Base-by-base conservation (phyloP, 1,140 invertebrate species). In the Trigoniulus corallinus region DNA sequence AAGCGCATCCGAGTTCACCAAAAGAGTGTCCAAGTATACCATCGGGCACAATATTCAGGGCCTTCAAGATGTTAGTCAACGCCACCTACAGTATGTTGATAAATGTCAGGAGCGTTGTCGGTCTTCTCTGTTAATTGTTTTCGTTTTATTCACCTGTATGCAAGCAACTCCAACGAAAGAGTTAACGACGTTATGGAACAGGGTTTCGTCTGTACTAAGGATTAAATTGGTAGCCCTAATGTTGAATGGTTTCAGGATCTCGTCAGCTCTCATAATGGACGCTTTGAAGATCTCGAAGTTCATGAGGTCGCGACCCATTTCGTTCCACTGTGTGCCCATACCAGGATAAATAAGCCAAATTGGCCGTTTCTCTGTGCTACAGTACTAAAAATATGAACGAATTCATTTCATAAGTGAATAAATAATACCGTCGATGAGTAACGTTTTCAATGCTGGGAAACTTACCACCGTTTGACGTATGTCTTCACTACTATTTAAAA, bases 11-110 rank as follows among this genome's bases (percentile, higher is more conserved):
- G 47, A 94, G 69, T 71, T 95, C 89, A 22, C 89, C 89, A 13
- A 91, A 89, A 0, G 92, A 97, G 64, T 98, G 93, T 1, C 94
- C 94, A 40, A 98, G 69, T 57, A 98, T 91, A 45, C 89, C 91
- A 67, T 96, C 89, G 7, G 91, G 87, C 45, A 76, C 68, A 13
- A 98, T 74, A 49, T 80, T 82, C 37, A 95, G 56, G 2, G 69
- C 69, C 34, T 68, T 76, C n/a, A 98, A 67, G 21, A 91, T 59
- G 67, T 97, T 91, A 1, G 88, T 81, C 1, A 98, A 67, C 7
- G 87, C 92, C 48, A 97, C 80, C 74, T n/a, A n/a, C n/a, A n/a
- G n/a, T n/a, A n/a, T n/a, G n/a, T n/a, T 88, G 70, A 68, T 13
- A 20, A 24, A 55, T 22, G 41, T 18, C 10, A 56, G 15, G 13